Evolutionary conservation across 2,113 vertebrate species (phyloP).

Genomic region (Brachirus orientalis): DNA sequence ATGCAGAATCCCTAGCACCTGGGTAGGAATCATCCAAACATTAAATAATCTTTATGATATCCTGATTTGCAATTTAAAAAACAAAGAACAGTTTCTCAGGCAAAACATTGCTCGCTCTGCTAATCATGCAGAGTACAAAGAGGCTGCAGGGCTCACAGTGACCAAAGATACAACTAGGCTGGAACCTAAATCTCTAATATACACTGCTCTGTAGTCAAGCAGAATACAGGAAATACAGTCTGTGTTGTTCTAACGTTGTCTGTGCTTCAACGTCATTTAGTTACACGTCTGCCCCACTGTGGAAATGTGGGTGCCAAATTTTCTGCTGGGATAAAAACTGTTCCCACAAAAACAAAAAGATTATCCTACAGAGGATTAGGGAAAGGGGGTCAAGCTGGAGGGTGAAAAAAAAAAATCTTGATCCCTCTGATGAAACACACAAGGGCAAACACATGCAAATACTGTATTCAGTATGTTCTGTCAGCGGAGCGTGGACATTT

Average conservation of each 20-base stretch:
- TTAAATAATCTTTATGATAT: slow-evolving; percentile 9
- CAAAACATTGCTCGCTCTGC: slow-evolving; percentile 16
- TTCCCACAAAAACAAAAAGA: slow-evolving; percentile 78
- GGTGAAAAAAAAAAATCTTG: slow-evolving; percentile 21
- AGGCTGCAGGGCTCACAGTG: slow-evolving; percentile 13
- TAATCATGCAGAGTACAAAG: slow-evolving; percentile 7
- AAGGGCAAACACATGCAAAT: slow-evolving; percentile 20
- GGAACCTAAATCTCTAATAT: slow-evolving; percentile 46
- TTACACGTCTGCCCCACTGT: background rate
- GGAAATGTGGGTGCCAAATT: slow-evolving; percentile 37
- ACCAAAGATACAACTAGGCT: slow-evolving; percentile 50
- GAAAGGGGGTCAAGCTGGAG: slow-evolving; percentile 64
- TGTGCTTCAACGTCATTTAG: background rate
- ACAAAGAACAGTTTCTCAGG: slow-evolving; percentile 7
- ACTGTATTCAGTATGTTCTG: background rate
- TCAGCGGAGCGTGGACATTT: background rate
- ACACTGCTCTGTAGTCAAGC: too few species aligned
- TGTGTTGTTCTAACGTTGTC: too few species aligned
- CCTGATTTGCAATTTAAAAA: slow-evolving; percentile 12
- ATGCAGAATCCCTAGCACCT: slow-evolving; percentile 10
- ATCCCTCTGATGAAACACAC: slow-evolving; percentile 51
- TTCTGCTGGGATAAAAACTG: slow-evolving; percentile 40
- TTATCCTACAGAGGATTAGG: slow-evolving; percentile 74
- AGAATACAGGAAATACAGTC: too few species aligned
- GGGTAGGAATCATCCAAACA: background rate